These are phyloP conservation scores for Pitta sordida DNA, from an alignment of 2,113 vertebrate genomes.

Conservation along the genomic window DNA sequence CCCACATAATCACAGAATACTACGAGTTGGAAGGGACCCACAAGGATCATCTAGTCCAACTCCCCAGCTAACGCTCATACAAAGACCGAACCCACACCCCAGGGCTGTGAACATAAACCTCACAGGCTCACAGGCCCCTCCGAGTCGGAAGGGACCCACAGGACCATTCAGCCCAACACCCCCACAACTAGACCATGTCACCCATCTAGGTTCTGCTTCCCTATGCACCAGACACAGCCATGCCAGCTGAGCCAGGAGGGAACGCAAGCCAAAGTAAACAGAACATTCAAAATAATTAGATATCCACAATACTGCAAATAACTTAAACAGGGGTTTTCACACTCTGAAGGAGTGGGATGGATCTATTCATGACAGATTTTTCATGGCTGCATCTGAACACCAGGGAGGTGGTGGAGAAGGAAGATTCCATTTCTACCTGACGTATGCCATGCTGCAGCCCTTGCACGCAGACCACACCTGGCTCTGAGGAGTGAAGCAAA, in stretches of 20 bases:
- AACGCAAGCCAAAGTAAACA: background rate
- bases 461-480: rapidly evolving
- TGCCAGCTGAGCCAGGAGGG: background rate
- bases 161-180: too few relatives aligned
- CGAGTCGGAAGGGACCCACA: too few relatives aligned
- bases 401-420: too few relatives aligned
- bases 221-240: background rate
- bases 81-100: too few relatives aligned
- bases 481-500: background rate
- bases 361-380: background rate
- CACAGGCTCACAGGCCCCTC: too few relatives aligned
- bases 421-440: background rate
- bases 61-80: too few relatives aligned
- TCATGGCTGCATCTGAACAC: background rate
- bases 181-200: too few relatives aligned
- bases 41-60: too few relatives aligned
- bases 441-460: rapidly evolving
- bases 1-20: too few relatives aligned
- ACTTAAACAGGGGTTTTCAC: background rate
- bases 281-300: background rate
- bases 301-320: background rate
- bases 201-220: background rate
- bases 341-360: background rate
- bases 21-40: too few relatives aligned
- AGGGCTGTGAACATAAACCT: too few relatives aligned